Evolutionary conservation across 2,113 vertebrate genomes (phyloP).

Genomic region (Recurvirostra avosetta): DNA sequence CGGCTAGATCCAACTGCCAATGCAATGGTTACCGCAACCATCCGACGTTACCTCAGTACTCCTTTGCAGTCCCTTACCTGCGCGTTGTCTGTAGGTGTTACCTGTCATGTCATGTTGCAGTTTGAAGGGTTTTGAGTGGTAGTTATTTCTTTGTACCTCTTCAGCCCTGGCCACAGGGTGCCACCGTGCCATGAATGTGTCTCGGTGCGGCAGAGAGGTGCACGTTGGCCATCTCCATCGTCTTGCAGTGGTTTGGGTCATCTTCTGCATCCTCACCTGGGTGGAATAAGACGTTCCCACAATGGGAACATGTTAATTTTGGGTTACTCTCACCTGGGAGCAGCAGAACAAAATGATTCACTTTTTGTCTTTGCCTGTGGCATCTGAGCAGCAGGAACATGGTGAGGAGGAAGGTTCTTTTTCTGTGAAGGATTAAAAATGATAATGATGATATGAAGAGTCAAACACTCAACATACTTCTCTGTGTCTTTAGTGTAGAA

Average conservation of each 20-base stretch:
- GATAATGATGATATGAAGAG: not conserved
- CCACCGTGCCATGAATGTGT: not conserved
- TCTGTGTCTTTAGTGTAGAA: not conserved
- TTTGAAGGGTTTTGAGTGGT: not conserved
- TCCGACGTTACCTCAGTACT: not conserved
- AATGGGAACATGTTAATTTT: not conserved
- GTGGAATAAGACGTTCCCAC: not conserved
- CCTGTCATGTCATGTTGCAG: fast-evolving
- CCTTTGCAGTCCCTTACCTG: too few species aligned
- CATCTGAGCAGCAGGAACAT: not conserved
- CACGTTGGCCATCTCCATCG: fast-evolving
- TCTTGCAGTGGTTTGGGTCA: not conserved
- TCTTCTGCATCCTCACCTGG: not conserved
- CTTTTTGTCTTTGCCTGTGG: not conserved
- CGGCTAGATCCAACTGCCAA: not conserved
- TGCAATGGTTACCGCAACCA: too few species aligned
- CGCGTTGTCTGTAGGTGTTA: not conserved
- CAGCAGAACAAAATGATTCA: not conserved
- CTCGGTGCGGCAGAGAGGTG: not conserved
- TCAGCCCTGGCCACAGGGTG: not conserved
- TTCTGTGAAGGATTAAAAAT: not conserved
- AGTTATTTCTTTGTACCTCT: not conserved
- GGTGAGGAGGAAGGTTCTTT: not conserved
- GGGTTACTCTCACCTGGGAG: not conserved
- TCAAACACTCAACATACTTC: not conserved